phyloP scores from a whole-genome alignment of 1,140 invertebrate genomes.

The Coptotermes formosanus region DNA sequence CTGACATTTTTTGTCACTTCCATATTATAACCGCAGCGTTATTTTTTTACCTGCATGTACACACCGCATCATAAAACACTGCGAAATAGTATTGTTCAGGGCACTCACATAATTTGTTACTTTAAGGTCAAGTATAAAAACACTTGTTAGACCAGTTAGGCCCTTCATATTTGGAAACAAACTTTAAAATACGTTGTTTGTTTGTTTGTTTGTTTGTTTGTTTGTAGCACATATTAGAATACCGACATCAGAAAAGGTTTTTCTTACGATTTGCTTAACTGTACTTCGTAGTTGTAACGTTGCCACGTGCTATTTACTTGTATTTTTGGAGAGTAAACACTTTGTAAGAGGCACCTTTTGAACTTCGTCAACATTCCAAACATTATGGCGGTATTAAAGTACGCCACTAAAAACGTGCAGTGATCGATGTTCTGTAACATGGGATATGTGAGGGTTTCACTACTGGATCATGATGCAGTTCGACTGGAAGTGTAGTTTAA shows the following conservation, averaged over 20 bases:
- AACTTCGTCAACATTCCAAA: background rate
- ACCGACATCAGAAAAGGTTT: no score
- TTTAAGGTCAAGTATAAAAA: background rate
- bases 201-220: no score
- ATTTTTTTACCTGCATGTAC: background rate
- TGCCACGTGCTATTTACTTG: no score
- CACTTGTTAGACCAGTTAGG: background rate
- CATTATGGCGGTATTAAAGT: background rate
- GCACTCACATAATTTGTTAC: no score
- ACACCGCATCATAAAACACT: background rate
- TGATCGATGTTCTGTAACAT: background rate
- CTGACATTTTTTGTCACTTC: background rate
- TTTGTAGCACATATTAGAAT: no score
- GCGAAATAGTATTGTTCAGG: no score
- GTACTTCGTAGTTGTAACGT: no score
- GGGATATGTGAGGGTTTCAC: slow-evolving; percentile 15
- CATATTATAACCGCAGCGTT: background rate
- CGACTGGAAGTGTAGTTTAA: background rate
- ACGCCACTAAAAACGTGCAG: background rate
- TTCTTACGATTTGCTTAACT: no score
- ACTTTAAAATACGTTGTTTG: no score
- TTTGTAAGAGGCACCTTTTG: background rate
- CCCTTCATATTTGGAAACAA: no score
- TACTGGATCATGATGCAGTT: background rate
- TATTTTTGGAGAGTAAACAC: background rate